A percentile compares a stretch with the other conserved stretches of the same genome.
These are phyloP conservation scores for Nipponacmea schrenckii DNA, from an alignment of 2,888 invertebrate genomes.

Conservation along the genomic window DNA sequence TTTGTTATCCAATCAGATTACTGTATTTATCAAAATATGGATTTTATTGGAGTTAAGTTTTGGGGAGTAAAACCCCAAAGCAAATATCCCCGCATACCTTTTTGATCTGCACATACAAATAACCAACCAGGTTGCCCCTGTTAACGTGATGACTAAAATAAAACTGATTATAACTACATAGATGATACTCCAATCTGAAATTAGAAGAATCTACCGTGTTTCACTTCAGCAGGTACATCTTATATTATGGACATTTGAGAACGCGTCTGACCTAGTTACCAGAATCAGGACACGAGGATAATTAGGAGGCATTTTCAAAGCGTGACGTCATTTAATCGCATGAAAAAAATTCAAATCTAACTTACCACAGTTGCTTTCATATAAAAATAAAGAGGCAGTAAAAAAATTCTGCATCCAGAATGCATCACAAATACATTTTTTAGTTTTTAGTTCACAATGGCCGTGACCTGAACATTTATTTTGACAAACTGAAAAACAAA, in stretches of 20 bases:
- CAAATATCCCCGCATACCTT: slow-evolving; percentile 40
- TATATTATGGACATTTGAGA: too few relatives aligned
- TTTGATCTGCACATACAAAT: slow-evolving; percentile 59
- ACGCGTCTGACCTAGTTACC: too few relatives aligned
- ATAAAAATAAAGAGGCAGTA: slow-evolving; percentile 75
- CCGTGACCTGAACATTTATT: slow-evolving; percentile 92
- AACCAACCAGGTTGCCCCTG: slow-evolving; percentile 58
- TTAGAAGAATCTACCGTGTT: slow-evolving; percentile 3
- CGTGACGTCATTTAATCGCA: too few relatives aligned
- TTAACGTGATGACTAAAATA: slow-evolving; percentile 56
- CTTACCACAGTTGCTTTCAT: slow-evolving; percentile 84
- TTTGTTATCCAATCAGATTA: too few relatives aligned
- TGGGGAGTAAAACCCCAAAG: too few relatives aligned
- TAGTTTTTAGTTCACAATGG: slow-evolving; percentile 83
- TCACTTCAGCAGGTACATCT: too few relatives aligned
- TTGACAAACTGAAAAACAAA: slow-evolving; percentile 77
- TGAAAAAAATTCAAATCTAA: slow-evolving; percentile 6
- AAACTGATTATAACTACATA: slow-evolving; percentile 80
- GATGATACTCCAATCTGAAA: slow-evolving; percentile 89
- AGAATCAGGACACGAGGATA: too few relatives aligned
- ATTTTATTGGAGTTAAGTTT: too few relatives aligned
- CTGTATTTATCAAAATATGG: too few relatives aligned
- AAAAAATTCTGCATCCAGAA: slow-evolving; percentile 95
- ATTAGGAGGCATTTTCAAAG: too few relatives aligned
- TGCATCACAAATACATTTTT: slow-evolving; percentile 89